Evolutionary conservation across 2,888 invertebrate species (phyloP), one percentile per base, ranked within the genome.

Genomic region (Latrodectus elegans): DNA sequence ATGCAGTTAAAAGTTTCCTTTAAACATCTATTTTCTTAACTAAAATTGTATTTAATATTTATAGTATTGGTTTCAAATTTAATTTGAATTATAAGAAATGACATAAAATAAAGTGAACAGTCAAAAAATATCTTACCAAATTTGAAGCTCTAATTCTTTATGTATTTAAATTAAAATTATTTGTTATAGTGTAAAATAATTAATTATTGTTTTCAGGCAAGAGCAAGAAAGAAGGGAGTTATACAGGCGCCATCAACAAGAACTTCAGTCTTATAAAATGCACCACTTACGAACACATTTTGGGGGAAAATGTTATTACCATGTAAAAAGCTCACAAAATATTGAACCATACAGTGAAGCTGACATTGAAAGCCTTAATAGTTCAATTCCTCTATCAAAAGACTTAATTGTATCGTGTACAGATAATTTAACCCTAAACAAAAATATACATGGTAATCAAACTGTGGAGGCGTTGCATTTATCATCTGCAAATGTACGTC

Each of bases 161-260:
- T 4, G 2, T 38, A 38, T 72, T 72, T 52, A 52, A 51, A 10
- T 51, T 52, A 9, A n/a, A 70, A 38, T n/a, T n/a, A n/a, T n/a
- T 12, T 49, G 6, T 38, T 70, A 26, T 3, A 15, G 8, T 73
- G 51, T 52, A 14, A 49, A 73, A 73, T 51, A 73, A 15, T 49
- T 68, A 26, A 9, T 22, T 75, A 60, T 53, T 26, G 26, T 38
- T 87, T 86, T 10, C 73, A 91, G 92, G 90, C 94, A 94, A 91
- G 93, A 94, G 91, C 92, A 93, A 90, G 94, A 94, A 91, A 91
- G 94, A 89, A 94, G 94, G 90, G 93, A 94, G 88, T 91, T 94
- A 90, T 93, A 93, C 89, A 91, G 92, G 85, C 93, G 93, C 89
- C 94, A 94, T 90, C 93, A 90, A 17, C 90, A 91, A 72, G 92